phyloP scores from a whole-genome alignment of 2,113 vertebrate species.

The Neolamprologus variostigma region DNA sequence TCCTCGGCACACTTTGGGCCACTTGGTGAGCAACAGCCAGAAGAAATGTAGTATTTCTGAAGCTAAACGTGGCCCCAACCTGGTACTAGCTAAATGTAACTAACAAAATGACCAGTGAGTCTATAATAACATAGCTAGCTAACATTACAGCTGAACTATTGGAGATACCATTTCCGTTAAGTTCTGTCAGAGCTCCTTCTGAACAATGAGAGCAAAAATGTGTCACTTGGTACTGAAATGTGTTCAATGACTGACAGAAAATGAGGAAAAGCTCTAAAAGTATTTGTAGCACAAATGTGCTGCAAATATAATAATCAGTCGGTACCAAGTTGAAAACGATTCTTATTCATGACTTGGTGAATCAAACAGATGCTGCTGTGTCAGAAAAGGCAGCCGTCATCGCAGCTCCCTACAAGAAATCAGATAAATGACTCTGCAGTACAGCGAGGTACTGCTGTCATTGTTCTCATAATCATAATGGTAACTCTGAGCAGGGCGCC shows the following conservation, averaged over 20 bases:
- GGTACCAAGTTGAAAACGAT: neutral
- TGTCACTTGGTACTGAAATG: neutral
- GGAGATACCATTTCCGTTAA: neutral
- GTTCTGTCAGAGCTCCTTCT: neutral
- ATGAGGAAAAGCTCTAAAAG: neutral
- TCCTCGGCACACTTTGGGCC: neutral
- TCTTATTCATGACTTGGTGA: neutral
- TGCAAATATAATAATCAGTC: neutral
- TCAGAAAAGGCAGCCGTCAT: constrained; percentile 2
- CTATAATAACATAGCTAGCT: neutral
- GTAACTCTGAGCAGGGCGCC: neutral
- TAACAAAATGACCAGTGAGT: neutral
- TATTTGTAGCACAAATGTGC: neutral
- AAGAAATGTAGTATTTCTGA: neutral
- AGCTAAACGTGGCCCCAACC: neutral
- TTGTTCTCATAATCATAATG: constrained; percentile 6
- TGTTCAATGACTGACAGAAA: neutral
- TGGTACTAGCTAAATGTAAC: neutral
- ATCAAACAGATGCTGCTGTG: neutral
- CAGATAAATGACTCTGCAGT: neutral
- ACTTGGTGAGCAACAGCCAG: neutral
- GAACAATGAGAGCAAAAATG: neutral
- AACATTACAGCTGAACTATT: neutral
- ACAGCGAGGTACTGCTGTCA: neutral
- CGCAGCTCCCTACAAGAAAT: neutral